These are phyloP conservation scores for Mythimna pallens DNA, from an alignment of 2,888 invertebrate species.

Conservation along the genomic window DNA sequence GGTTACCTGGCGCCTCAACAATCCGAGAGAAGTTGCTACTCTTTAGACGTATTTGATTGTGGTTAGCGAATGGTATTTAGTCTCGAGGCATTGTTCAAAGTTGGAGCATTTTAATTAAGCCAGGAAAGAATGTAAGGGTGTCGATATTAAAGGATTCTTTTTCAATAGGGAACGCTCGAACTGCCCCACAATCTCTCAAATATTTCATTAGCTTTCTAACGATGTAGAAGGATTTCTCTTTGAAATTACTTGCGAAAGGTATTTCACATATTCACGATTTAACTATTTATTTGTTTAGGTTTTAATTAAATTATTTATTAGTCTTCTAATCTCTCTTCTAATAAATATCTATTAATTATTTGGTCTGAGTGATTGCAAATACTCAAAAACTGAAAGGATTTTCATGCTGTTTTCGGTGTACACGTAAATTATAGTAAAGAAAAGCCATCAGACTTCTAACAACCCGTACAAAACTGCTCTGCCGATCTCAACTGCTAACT, in stretches of 20 bases:
- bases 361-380: too few species aligned
- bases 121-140: constrained; percentile 7
- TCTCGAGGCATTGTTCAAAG: not conserved
- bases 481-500: not conserved
- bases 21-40: not conserved
- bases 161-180: not conserved
- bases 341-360: too few species aligned
- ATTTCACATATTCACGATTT: not conserved
- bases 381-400: too few species aligned
- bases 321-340: too few species aligned
- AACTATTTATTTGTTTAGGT: not conserved
- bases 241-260: not conserved
- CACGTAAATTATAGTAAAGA: too few species aligned
- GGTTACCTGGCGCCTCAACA: not conserved
- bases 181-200: not conserved
- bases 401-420: too few species aligned
- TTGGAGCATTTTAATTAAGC: constrained; percentile 23
- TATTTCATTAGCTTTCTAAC: constrained; percentile 41
- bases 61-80: not conserved
- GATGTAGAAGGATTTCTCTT: constrained; percentile 6
- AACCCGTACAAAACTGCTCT: too few species aligned
- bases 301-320: too few species aligned
- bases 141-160: constrained; percentile 37
- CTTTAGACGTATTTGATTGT: not conserved
- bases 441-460: too few species aligned